Evolutionary conservation across 2,888 invertebrate species (phyloP), one percentile per base, ranked within the genome.

Genomic region (Drosophila algonquin): DNA sequence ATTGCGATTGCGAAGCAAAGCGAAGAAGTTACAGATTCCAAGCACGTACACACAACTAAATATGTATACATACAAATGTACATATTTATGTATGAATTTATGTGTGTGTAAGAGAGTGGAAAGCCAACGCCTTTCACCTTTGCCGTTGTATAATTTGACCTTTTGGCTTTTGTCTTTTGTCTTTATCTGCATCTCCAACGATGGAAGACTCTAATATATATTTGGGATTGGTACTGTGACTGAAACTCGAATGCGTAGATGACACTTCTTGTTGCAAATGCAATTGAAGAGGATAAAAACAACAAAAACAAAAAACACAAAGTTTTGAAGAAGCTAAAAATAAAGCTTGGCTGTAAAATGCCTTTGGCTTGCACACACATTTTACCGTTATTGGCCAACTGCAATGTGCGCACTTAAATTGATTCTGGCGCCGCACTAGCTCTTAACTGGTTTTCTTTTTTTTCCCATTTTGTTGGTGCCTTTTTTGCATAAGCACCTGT

Each of bases 331-430:
- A 47, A 46, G 65, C 65, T 67, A 63, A 67, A 63, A 67, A 67
- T 55, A 67, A 67, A 63, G 55, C 55, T 35, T 53, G 30, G 35
- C 51, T 14, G 40, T n/a, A n/a, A n/a, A 7, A 40, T 7, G 40
- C 32, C 32, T 32, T 50, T 71, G 56, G 81, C 71, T 72, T 58
- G 44, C 8, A 8, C 54, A 63, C 65, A 63, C 75, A 79, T 78
- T 81, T 81, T 73, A 84, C 84, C 77, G 84, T 82, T 84, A 83
- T 83, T 81, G 73, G 77, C 86, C 86, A 83, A 83, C 80, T 76
- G 63, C 77, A 12, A 24, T 35, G 73, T 71, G 85, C 69, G 78
- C 85, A 79, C 78, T 85, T 73, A 63, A 84, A 81, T 86, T 80
- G 73, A 84, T 84, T 84, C 84, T 86, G 83, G 79, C 84, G 60